Conservation (phyloP, 2,797 vertebrate species). For the Micromesistius poutassou region DNA sequence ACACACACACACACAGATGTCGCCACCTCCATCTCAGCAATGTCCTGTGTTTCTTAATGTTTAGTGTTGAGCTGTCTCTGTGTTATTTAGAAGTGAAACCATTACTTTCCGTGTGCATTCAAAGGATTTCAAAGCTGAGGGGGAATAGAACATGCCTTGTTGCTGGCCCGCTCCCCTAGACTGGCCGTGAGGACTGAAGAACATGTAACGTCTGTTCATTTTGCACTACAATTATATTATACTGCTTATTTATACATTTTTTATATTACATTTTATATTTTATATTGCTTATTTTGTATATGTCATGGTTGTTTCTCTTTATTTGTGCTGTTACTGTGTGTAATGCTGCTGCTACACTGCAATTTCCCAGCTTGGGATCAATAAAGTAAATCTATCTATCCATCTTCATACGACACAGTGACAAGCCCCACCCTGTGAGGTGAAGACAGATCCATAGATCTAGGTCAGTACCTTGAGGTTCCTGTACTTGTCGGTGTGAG, state of each 20-base stretch:
- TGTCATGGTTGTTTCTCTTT: too few species aligned
- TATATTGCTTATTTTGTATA: too few species aligned
- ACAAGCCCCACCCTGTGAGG: background rate
- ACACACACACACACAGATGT: too few species aligned
- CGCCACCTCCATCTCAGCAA: background rate
- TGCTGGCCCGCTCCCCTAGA: background rate
- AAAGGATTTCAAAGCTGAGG: background rate
- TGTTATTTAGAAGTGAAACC: background rate
- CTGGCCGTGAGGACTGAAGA: background rate
- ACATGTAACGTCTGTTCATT: background rate
- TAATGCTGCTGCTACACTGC: too few species aligned
- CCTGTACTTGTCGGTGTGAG: slow-evolving; percentile 85
- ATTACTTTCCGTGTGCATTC: too few species aligned
- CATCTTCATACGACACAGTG: too few species aligned
- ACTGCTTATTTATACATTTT: too few species aligned
- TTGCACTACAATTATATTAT: too few species aligned
- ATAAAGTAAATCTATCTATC: too few species aligned
- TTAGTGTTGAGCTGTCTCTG: background rate
- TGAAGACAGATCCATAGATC: background rate
- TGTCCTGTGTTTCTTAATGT: background rate
- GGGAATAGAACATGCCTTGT: background rate
- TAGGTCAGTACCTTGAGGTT: slow-evolving; percentile 81
- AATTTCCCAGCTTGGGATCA: too few species aligned
- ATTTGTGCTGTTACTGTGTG: too few species aligned
- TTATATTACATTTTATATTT: too few species aligned